A percentile compares a stretch with the other conserved stretches of the same genome.
phyloP scores from a whole-genome alignment of 2,797 vertebrate species.

The Amblyopsis hoosieri region DNA sequence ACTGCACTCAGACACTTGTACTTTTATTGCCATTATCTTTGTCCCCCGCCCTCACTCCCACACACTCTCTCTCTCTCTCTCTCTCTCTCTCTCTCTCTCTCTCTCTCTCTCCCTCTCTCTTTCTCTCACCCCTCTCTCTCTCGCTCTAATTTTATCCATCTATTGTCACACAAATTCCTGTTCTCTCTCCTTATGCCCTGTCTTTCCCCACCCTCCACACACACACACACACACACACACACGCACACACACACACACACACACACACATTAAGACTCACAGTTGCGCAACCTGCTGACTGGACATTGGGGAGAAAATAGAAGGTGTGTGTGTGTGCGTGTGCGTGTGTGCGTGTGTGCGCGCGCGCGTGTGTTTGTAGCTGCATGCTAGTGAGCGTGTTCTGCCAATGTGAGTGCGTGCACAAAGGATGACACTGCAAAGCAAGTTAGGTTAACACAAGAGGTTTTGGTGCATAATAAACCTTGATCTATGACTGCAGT shows the following conservation, averaged over 20 bases:
- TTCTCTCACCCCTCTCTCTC: conserved; percentile 21
- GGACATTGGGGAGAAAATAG: too few species aligned
- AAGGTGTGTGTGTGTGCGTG: conserved; percentile 32
- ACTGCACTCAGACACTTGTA: neutral
- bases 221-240: conserved; percentile 32
- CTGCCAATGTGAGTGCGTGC: conserved; percentile 50
- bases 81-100: conserved; percentile 11
- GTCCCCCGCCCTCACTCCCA: neutral
- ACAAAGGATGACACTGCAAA: conserved; percentile 73
- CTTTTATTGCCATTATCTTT: neutral
- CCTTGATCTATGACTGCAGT: conserved; percentile 75
- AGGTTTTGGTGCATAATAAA: conserved; percentile 79
- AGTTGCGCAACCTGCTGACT: too few species aligned
- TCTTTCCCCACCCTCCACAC: conserved; percentile 7
- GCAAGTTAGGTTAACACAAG: conserved; percentile 57
- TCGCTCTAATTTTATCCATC: conserved; percentile 55
- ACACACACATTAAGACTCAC: too few species aligned
- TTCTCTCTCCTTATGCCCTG: conserved; percentile 12
- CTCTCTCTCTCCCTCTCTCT: conserved; percentile 14
- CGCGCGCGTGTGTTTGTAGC: conserved; percentile 3
- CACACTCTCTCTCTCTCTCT: conserved; percentile 8
- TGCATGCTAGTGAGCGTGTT: conserved; percentile 15
- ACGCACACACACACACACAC: conserved; percentile 31
- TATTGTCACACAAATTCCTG: conserved; percentile 63
- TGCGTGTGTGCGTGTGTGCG: neutral